Conservation (phyloP, 2,797 vertebrate species). For the Cyprinella venusta region DNA sequence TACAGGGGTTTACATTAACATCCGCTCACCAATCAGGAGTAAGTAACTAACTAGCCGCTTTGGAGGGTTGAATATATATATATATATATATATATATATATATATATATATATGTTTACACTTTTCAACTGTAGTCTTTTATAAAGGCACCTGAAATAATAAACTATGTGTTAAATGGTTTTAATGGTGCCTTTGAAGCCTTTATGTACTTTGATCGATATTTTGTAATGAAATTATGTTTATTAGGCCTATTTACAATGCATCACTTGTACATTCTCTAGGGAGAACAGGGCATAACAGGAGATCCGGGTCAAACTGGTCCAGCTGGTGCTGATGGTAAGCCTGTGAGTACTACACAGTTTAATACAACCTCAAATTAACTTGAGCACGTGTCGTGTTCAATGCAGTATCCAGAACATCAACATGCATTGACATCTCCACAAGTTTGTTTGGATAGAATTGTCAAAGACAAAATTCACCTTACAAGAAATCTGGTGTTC, state of each 20-base stretch:
- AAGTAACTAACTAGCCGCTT: no score
- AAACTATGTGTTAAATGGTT: no score
- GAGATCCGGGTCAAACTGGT: slow-evolving; percentile 87
- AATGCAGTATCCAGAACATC: neutral
- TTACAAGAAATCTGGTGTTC: neutral
- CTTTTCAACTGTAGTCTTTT: no score
- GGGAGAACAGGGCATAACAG: slow-evolving; percentile 87
- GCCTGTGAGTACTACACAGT: slow-evolving; percentile 99
- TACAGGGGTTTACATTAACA: no score
- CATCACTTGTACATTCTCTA: slow-evolving; percentile 62
- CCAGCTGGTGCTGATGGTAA: slow-evolving; percentile 99
- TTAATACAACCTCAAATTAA: slow-evolving; percentile 81
- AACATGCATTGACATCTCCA: neutral
- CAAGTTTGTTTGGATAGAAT: neutral
- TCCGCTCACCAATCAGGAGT: no score
- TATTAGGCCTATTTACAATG: slow-evolving; percentile 8
- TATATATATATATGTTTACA: no score
- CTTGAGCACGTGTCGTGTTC: slow-evolving; percentile 38
- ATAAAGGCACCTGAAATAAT: no score
- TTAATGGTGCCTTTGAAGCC: neutral
- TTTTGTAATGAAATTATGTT: neutral
- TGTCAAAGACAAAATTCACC: neutral
- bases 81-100: no score
- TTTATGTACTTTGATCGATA: neutral
- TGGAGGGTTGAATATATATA: no score